phyloP scores from a whole-genome alignment of 2,113 vertebrate genomes.

The Callipepla californica region DNA sequence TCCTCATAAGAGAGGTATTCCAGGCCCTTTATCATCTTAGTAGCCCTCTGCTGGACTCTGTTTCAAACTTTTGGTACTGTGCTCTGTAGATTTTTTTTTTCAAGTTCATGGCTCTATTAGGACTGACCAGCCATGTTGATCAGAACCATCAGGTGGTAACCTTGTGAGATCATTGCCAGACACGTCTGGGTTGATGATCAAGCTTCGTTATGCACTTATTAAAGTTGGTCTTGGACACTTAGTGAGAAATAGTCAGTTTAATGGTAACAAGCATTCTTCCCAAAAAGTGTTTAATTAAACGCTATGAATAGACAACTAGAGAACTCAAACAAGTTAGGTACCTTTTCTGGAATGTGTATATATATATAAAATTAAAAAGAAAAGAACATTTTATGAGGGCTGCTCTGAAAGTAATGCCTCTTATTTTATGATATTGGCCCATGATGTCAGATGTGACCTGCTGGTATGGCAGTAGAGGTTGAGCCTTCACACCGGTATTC shows the following conservation, averaged over 20 bases:
- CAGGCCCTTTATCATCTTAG: too few species aligned
- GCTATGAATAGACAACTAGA: neutral
- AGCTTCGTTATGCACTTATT: neutral
- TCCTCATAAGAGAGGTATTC: too few species aligned
- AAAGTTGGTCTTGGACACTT: neutral
- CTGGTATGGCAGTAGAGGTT: neutral
- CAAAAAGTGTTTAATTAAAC: neutral
- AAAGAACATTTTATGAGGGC: neutral
- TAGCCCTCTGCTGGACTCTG: too few species aligned
- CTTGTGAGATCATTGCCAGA: neutral
- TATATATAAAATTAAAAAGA: too few species aligned
- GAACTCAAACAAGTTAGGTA: neutral
- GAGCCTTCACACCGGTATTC: too few species aligned
- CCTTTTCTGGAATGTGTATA: neutral
- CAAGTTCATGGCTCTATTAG: neutral
- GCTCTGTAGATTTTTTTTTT: neutral
- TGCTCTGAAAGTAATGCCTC: neutral
- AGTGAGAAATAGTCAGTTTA: neutral
- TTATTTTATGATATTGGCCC: neutral
- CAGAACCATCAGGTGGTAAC: constrained; percentile 47
- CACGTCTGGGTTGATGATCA: neutral
- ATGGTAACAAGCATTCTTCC: neutral
- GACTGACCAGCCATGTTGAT: neutral
- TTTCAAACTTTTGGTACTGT: neutral
- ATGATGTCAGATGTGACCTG: neutral